Conservation (phyloP, 2,113 vertebrate species). For the Lycocorax pyrrhopterus region DNA sequence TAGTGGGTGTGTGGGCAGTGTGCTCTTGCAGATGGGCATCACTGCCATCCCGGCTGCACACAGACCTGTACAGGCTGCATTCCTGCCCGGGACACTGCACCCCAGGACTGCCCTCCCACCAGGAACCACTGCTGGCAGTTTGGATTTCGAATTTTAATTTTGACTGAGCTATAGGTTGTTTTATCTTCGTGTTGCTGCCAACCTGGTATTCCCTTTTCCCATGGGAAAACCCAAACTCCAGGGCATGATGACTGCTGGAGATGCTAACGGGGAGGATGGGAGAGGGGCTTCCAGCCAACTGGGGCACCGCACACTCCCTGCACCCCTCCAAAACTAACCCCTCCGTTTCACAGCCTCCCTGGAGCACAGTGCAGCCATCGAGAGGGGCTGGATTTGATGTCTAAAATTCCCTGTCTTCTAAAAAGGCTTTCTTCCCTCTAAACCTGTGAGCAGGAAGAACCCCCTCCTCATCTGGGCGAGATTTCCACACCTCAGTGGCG, state of each 20-base stretch:
- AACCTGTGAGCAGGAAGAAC: background rate
- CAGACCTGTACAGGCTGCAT: background rate
- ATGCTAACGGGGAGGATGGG: background rate
- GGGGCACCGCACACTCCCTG: background rate
- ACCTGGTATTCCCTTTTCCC: background rate
- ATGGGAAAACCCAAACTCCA: background rate
- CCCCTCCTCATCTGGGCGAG: background rate
- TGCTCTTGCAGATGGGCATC: background rate
- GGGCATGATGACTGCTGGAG: background rate
- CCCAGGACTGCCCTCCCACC: background rate
- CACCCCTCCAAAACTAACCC: rapidly evolving
- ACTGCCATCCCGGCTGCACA: background rate
- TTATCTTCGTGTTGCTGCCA: background rate
- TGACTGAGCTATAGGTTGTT: background rate
- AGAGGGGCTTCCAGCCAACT: background rate
- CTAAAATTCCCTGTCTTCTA: background rate
- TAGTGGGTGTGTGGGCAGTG: background rate
- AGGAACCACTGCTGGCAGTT: background rate
- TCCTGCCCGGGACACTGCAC: rapidly evolving
- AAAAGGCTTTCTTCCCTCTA: background rate
- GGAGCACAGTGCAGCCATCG: rapidly evolving
- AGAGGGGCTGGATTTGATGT: background rate
- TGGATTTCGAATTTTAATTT: background rate
- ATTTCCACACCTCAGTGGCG: conserved; percentile 45
- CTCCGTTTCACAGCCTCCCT: background rate